These are phyloP conservation scores for Chiridota heheva DNA, from an alignment of 35 echinoderm and acorn worm species.

Conservation along the genomic window DNA sequence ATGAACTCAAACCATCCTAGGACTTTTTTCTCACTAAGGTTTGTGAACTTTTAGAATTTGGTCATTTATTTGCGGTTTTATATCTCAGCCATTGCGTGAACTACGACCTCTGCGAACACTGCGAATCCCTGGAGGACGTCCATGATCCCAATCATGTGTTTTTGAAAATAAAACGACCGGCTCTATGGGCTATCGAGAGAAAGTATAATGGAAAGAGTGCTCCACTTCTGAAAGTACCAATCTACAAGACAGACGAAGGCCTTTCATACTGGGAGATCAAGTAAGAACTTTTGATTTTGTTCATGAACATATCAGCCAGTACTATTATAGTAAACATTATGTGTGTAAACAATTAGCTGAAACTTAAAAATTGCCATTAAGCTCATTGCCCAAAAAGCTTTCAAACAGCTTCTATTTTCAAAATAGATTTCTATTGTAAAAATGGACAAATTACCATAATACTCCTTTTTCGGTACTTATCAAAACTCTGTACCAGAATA, in stretches of 20 bases:
- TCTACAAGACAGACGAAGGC: slow-evolving; percentile 64
- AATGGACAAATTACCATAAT: no score
- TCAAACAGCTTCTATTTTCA: no score
- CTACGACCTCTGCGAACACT: slow-evolving; percentile 82
- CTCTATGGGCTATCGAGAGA: slow-evolving; percentile 16
- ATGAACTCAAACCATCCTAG: no score
- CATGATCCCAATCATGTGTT: slow-evolving; percentile 90
- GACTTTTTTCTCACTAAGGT: neutral
- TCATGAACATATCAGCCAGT: neutral
- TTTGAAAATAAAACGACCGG: slow-evolving; percentile 81
- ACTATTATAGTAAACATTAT: neutral
- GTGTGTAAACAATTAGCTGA: no score
- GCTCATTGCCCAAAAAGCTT: no score
- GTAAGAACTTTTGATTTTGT: neutral
- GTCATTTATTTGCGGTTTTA: neutral
- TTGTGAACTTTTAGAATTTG: neutral
- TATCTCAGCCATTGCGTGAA: slow-evolving; percentile 67
- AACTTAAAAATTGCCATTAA: no score
- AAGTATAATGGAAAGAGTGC: slow-evolving; percentile 53
- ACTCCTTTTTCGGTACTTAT: no score
- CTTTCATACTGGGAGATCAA: slow-evolving; percentile 20
- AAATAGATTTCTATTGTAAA: no score
- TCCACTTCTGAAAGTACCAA: slow-evolving; percentile 62
- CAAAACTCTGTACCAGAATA: no score
- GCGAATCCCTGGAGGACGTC: slow-evolving; percentile 46